Percentiles rank a stretch among this genome's conserved stretches.
Conservation (phyloP, 2,888 invertebrate genomes). For the Sinelater perroti region DNA sequence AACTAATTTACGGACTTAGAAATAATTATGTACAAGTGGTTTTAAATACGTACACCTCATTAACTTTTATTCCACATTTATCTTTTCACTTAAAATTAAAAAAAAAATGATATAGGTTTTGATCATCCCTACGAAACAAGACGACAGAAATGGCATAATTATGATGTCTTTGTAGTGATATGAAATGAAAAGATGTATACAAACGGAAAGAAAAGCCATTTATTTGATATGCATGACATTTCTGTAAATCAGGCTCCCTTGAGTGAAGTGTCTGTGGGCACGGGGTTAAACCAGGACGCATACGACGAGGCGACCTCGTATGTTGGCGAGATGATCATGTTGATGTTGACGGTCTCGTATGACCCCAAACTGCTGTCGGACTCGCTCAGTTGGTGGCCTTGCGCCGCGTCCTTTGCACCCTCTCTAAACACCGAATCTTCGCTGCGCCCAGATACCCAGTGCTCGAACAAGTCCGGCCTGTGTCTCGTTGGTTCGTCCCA, state of each 20-base stretch:
- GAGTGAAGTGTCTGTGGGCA: constrained; percentile 2
- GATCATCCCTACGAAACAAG: too few relatives aligned
- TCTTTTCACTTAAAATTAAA: too few relatives aligned
- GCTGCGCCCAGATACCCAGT: constrained; percentile 58
- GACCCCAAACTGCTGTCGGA: not conserved
- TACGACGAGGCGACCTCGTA: not conserved
- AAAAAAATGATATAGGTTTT: too few relatives aligned
- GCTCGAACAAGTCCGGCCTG: constrained; percentile 63
- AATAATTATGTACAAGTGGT: too few relatives aligned
- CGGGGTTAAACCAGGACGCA: not conserved
- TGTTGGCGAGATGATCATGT: constrained; percentile 4
- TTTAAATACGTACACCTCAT: too few relatives aligned
- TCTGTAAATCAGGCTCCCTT: not conserved
- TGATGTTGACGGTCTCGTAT: not conserved
- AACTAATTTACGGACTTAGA: too few relatives aligned
- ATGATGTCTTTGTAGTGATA: too few relatives aligned
- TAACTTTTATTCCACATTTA: too few relatives aligned
- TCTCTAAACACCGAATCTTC: constrained; percentile 27
- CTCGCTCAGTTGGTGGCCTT: not conserved
- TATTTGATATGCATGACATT: not conserved
- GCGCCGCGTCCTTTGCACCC: not conserved
- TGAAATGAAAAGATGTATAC: too few relatives aligned
- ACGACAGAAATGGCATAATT: too few relatives aligned
- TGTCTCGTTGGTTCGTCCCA: constrained; percentile 67
- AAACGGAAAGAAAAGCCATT: not conserved